Conservation (phyloP, 1,140 invertebrate species). For the Leptinotarsa undecemlineata region DNA sequence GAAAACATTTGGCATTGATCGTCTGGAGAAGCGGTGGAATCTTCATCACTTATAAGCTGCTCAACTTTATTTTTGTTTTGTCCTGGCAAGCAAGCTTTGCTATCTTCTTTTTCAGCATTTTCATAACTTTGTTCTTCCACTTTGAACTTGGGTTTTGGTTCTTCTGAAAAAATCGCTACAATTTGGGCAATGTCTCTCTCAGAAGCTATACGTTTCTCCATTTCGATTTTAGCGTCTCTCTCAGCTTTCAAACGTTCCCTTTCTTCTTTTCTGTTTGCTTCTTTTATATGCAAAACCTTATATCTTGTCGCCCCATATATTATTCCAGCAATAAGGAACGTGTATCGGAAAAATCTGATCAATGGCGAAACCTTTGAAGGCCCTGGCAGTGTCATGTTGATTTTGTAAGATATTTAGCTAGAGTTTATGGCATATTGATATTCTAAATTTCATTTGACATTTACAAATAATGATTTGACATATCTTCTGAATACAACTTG, state of each 20-base stretch:
- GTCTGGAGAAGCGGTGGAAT: background rate
- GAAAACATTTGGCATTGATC: background rate
- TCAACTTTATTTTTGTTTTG: background rate
- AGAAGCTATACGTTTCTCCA: background rate
- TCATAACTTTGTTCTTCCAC: conserved; percentile 1
- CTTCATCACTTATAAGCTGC: no score
- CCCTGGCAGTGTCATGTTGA: background rate
- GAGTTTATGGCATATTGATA: background rate
- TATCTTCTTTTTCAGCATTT: background rate
- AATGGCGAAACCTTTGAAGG: conserved; percentile 12
- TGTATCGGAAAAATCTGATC: conserved; percentile 17
- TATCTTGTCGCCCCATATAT: conserved; percentile 14
- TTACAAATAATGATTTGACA: background rate
- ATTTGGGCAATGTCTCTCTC: conserved; percentile 12
- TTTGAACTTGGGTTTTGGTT: conserved; percentile 2
- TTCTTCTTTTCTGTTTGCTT: conserved; percentile 12
- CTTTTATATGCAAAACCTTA: background rate
- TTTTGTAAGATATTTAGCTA: background rate
- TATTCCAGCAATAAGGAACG: conserved; percentile 12
- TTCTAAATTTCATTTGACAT: background rate
- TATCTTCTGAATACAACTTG: background rate
- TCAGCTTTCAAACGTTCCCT: background rate
- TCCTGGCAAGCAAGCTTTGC: background rate
- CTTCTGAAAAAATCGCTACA: conserved; percentile 13
- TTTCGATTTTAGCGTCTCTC: background rate